Conservation (phyloP, 2,888 invertebrate genomes). For the Orthosia gracilis region DNA sequence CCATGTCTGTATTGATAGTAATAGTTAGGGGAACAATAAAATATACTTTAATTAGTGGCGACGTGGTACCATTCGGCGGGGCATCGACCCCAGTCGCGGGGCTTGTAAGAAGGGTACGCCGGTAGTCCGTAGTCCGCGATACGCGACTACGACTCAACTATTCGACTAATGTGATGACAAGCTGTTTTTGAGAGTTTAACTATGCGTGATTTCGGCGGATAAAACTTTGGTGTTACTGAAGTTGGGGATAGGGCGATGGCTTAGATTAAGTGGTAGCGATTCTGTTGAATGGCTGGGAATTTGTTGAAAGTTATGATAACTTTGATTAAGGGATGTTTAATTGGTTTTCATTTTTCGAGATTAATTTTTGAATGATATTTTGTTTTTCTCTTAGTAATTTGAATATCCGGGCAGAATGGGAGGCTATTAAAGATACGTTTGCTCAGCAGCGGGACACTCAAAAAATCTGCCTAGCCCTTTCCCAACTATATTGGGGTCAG, state of each 20-base stretch:
- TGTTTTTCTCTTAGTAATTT: not conserved
- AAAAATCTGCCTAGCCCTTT: too few species aligned
- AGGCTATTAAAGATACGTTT: too few species aligned
- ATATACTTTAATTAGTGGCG: constrained; percentile 89
- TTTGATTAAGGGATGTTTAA: not conserved
- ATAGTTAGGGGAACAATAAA: constrained; percentile 89
- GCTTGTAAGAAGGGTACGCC: constrained; percentile 65
- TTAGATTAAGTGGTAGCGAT: constrained; percentile 46
- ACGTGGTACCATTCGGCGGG: constrained; percentile 73
- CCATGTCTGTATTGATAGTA: constrained; percentile 84
- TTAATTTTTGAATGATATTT: not conserved
- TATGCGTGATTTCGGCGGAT: constrained; percentile 57
- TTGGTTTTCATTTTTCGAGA: not conserved
- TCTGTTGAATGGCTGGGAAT: constrained; percentile 34
- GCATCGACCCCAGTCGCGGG: constrained; percentile 68
- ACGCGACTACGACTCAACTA: constrained; percentile 59
- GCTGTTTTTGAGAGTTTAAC: constrained; percentile 47
- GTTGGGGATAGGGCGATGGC: constrained; percentile 37
- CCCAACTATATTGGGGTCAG: too few species aligned
- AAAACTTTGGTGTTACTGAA: constrained; percentile 48
- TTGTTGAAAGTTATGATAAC: constrained; percentile 27
- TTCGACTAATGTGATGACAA: constrained; percentile 57
- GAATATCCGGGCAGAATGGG: too few species aligned
- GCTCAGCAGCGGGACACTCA: too few species aligned
- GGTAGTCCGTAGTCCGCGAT: constrained; percentile 64